These are phyloP conservation scores for Aphelenchoides bicaudatus DNA, from an alignment of 2,888 invertebrate species.

Conservation along the genomic window DNA sequence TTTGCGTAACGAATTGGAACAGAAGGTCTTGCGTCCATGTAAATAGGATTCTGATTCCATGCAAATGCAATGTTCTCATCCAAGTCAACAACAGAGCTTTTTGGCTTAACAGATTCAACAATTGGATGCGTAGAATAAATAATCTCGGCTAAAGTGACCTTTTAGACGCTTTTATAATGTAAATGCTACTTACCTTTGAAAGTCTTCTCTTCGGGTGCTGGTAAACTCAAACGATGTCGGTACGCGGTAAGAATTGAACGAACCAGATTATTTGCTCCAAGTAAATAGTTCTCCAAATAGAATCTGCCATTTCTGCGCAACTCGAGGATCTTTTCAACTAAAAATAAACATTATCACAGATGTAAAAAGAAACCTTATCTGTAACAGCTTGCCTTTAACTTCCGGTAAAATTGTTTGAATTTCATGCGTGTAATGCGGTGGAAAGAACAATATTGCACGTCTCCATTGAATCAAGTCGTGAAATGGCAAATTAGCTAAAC, in stretches of 20 bases:
- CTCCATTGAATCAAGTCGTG: background rate
- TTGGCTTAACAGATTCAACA: background rate
- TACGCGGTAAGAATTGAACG: background rate
- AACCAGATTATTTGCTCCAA: slow-evolving; percentile 35
- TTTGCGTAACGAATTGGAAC: background rate
- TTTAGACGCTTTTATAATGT: too few species aligned
- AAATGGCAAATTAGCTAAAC: slow-evolving; percentile 4
- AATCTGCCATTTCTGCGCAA: slow-evolving; percentile 82
- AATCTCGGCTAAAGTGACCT: too few species aligned
- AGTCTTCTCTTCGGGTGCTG: background rate
- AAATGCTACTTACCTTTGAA: too few species aligned
- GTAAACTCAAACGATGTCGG: background rate
- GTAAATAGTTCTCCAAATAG: slow-evolving; percentile 79
- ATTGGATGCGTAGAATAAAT: slow-evolving; percentile 1
- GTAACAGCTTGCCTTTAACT: too few species aligned
- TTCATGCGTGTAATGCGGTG: background rate
- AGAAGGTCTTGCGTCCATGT: background rate
- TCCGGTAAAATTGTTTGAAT: background rate
- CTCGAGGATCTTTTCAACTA: slow-evolving; percentile 58
- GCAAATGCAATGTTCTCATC: background rate
- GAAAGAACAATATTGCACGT: background rate
- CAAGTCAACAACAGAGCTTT: background rate
- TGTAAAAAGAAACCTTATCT: too few species aligned
- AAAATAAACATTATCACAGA: too few species aligned
- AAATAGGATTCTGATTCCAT: background rate